These are phyloP conservation scores for Chloropsis cyanopogon DNA, from an alignment of 2,113 vertebrate species.

Conservation along the genomic window DNA sequence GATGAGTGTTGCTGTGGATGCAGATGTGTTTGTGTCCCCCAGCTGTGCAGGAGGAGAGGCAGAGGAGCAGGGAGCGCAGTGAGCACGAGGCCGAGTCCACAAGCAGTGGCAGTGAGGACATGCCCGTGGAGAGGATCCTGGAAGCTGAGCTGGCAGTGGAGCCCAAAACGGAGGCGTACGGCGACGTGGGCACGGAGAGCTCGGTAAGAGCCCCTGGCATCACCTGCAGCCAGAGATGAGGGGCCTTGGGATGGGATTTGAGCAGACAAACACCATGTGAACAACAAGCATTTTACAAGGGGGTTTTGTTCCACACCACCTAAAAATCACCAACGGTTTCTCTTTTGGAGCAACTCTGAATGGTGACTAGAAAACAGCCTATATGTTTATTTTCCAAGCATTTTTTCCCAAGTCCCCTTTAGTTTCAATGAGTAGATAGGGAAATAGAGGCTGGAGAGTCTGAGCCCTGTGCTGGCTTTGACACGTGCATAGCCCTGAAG, in stretches of 20 bases:
- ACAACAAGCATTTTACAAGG: not conserved
- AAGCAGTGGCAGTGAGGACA: constrained; percentile 83
- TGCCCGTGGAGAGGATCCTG: constrained; percentile 96
- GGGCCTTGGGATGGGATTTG: not conserved
- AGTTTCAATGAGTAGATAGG: not conserved
- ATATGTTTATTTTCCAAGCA: not conserved
- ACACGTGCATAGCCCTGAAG: not conserved
- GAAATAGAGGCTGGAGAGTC: not conserved
- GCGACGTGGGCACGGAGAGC: constrained; percentile 79
- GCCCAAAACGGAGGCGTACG: constrained; percentile 87
- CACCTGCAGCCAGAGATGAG: not conserved
- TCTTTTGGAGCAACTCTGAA: not conserved
- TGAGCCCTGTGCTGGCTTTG: not conserved
- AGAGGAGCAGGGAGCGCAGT: constrained; percentile 87
- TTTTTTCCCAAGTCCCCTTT: not conserved
- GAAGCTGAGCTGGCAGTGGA: constrained; percentile 93
- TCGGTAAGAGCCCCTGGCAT: constrained; percentile 73
- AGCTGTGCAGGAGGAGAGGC: constrained; percentile 96
- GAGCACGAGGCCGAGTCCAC: constrained; percentile 86
- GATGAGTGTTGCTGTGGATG: not conserved
- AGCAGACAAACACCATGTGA: not conserved
- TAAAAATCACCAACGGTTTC: not conserved
- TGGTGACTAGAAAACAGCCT: not conserved
- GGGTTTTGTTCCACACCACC: not conserved
- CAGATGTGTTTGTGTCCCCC: not conserved